These are phyloP conservation scores for Microcebus tavaratra DNA, from an alignment of 2,113 vertebrate species.

Conservation along the genomic window DNA sequence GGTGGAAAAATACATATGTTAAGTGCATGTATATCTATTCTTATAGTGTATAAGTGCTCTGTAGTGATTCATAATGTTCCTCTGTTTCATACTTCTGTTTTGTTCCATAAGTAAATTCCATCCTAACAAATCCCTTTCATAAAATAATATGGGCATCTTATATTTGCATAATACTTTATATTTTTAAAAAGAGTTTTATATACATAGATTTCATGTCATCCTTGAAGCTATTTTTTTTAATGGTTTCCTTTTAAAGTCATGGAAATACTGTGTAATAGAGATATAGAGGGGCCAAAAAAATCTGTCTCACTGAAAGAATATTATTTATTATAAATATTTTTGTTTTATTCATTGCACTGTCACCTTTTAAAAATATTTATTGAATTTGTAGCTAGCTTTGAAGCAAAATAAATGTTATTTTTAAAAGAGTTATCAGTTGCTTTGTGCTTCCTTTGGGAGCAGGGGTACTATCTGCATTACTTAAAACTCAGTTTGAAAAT, in stretches of 20 bases:
- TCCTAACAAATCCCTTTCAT: neutral
- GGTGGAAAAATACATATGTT: neutral
- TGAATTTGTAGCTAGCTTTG: slow-evolving; percentile 48
- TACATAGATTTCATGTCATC: slow-evolving; percentile 42
- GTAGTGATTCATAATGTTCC: neutral
- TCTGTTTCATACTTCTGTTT: neutral
- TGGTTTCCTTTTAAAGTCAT: slow-evolving; percentile 52
- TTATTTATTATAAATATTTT: neutral
- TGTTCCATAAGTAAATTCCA: neutral
- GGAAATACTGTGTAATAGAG: neutral
- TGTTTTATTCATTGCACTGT: neutral
- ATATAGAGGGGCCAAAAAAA: neutral
- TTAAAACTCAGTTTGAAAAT: slow-evolving; percentile 66
- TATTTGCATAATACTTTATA: neutral
- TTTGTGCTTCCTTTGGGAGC: slow-evolving; percentile 31
- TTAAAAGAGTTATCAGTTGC: slow-evolving; percentile 58
- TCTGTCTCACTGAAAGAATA: neutral
- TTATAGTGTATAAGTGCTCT: neutral
- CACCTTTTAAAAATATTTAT: slow-evolving; percentile 40
- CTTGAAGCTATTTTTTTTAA: slow-evolving; percentile 21
- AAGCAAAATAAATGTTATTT: slow-evolving; percentile 45
- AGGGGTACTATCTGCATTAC: slow-evolving; percentile 47
- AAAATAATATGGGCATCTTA: neutral
- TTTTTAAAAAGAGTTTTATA: neutral
- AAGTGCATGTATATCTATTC: neutral